These are phyloP conservation scores for Heliconius hewitsoni DNA, from an alignment of 1,140 invertebrate genomes.

Conservation along the genomic window DNA sequence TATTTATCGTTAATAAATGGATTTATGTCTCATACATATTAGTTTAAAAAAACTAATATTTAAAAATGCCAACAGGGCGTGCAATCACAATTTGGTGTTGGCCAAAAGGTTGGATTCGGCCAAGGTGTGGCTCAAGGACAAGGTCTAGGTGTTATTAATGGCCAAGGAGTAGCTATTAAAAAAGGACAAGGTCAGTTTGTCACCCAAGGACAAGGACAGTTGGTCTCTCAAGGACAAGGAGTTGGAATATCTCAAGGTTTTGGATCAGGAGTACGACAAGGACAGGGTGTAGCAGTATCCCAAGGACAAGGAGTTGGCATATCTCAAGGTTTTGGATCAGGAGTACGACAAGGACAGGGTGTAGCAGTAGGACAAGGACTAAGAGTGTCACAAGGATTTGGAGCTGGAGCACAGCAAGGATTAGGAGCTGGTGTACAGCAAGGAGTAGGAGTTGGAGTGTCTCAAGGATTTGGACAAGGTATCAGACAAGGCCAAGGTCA, in stretches of 20 bases:
- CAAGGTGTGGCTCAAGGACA: background rate
- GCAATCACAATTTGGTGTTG: background rate
- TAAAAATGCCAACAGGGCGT: background rate
- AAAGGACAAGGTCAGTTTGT: slow-evolving; percentile 11
- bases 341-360: background rate
- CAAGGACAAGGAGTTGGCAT: slow-evolving; percentile 17
- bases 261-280: slow-evolving; percentile 7
- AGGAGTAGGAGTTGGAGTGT: slow-evolving; percentile 29
- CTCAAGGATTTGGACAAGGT: slow-evolving; percentile 30
- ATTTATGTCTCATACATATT: too few relatives aligned
- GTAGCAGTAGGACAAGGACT: slow-evolving; percentile 5
- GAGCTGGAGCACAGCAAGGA: background rate
- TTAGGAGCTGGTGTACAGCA: slow-evolving; percentile 13
- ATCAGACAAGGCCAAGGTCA: slow-evolving; percentile 35
- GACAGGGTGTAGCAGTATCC: slow-evolving; percentile 1
- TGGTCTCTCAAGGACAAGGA: slow-evolving; percentile 1
- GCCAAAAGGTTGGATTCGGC: background rate
- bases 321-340: slow-evolving; percentile 16
- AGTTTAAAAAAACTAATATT: background rate
- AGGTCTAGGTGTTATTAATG: background rate
- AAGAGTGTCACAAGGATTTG: slow-evolving; percentile 9
- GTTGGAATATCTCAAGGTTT: slow-evolving; percentile 22
- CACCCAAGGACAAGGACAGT: background rate
- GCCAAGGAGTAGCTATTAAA: background rate
- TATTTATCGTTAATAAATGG: too few relatives aligned